Conservation (phyloP, 1,140 invertebrate genomes). For the Ericerus pela region DNA sequence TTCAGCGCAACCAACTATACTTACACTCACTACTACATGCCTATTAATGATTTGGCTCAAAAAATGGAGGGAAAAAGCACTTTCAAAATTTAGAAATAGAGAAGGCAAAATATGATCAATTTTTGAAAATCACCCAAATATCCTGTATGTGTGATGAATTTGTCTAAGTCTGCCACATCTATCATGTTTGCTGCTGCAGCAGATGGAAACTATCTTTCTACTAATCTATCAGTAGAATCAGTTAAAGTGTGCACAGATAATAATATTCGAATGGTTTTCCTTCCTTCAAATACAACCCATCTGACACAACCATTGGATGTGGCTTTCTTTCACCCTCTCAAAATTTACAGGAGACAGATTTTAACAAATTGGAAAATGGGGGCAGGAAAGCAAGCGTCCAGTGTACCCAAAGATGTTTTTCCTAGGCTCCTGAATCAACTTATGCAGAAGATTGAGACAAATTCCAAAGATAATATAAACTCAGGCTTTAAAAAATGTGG, state of each 20-base stretch:
- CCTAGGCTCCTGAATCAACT: constrained; percentile 18
- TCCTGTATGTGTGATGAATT: constrained; percentile 21
- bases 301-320: constrained; percentile 33
- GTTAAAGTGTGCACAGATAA: constrained; percentile 19
- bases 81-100: too few relatives aligned
- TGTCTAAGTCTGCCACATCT: constrained; percentile 20
- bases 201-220: constrained; percentile 29
- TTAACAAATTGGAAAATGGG: constrained; percentile 25
- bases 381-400: not conserved
- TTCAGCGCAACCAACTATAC: too few relatives aligned
- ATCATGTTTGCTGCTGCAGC: constrained; percentile 25
- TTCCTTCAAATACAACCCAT: constrained; percentile 32
- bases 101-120: too few relatives aligned
- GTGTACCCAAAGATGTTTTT: constrained; percentile 21
- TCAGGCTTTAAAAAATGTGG: constrained; percentile 20
- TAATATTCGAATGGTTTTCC: constrained; percentile 17
- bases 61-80: too few relatives aligned
- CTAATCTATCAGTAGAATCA: constrained; percentile 28
- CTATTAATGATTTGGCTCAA: too few relatives aligned
- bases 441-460: constrained; percentile 15
- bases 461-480: constrained; percentile 15
- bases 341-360: constrained; percentile 29
- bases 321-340: constrained; percentile 29
- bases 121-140: too few relatives aligned
- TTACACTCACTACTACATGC: too few relatives aligned